phyloP scores from a whole-genome alignment of 92 coral and sea anemone genomes.

The Porites cylindrica region DNA sequence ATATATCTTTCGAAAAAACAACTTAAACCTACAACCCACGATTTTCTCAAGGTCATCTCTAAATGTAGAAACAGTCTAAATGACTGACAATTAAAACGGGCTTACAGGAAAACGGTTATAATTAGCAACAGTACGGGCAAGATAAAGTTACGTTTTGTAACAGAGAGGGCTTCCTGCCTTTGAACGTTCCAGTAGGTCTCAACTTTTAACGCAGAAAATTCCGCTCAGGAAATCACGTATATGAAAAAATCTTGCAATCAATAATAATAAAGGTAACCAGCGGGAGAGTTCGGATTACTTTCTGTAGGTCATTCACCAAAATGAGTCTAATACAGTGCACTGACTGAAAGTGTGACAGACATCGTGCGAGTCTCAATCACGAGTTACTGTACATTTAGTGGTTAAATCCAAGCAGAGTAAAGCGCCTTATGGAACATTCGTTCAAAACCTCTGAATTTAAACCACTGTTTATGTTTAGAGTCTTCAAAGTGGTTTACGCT shows the following conservation, averaged over 20 bases:
- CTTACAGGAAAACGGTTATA: slow-evolving; percentile 1
- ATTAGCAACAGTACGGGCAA: background rate
- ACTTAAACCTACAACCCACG: background rate
- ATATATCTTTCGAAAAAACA: background rate
- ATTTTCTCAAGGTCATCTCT: slow-evolving; percentile 19
- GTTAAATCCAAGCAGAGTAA: background rate
- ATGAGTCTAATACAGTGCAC: background rate
- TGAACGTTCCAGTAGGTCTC: slow-evolving; percentile 8
- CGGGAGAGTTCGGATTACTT: background rate
- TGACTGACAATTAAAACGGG: background rate
- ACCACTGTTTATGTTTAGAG: background rate
- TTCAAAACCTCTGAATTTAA: background rate
- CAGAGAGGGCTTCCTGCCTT: slow-evolving; percentile 28
- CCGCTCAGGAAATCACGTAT: background rate
- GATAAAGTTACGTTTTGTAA: slow-evolving; percentile 18
- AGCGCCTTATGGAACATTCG: background rate
- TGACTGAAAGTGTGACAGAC: background rate
- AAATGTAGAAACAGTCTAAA: slow-evolving; percentile 21
- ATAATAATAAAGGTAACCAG: background rate
- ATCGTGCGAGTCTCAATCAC: background rate
- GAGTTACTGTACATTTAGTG: background rate
- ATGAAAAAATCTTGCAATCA: background rate
- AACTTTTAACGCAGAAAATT: slow-evolving; percentile 1
- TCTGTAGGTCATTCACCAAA: background rate
- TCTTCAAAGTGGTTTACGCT: slow-evolving; percentile 25